Base-by-base conservation (phyloP, 2,797 vertebrate species). In the Notolabrus celidotus region DNA sequence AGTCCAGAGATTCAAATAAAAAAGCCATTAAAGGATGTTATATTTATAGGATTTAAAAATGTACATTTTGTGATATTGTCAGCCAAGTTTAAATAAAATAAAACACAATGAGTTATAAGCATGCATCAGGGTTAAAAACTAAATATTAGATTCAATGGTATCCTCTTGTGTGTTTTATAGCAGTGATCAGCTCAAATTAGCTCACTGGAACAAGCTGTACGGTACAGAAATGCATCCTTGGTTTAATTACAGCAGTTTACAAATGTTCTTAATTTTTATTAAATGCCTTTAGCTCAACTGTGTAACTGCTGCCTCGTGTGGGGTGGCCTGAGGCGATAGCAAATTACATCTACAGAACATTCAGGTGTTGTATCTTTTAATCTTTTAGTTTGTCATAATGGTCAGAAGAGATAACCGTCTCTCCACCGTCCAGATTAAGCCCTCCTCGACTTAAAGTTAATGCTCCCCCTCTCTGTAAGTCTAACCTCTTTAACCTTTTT, bases 321-420 rank as follows among this genome's bases (percentile, higher is more conserved):
- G 29, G 7, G 27, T 45, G 7, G n/a, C 31, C 7, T 10, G 16
- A 22, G 22, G 3, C 1, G 5, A 20, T 16, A 15, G 31, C 15
- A 39, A 65, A 42, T 42, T 31, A 12, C 34, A 11, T 11, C 41
- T 55, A 33, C 64, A 27, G 70, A 63, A 65, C 27, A 43, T 56
- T 84, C 63, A 69, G 54, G 42, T 53, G 52, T 69, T 86, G 76
- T 80, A 67, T 76, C 71, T 65, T 81, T 74, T 88, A 89, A 90
- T 86, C 73, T 79, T 72, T 79, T 47, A 29, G 61, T 89, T 84
- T 77, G 74, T 82, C 81, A 83, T 65, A 75, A 64, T 39, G 38
- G 58, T 61, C 55, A 63, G 63, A 78, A 34, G 60, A 70, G 67
- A 74, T 79, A 61, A 57, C 59, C 64, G 42, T 63, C 17, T 11